phyloP scores from a whole-genome alignment of 2,797 vertebrate genomes.

The Hippopotamyrus pictus region DNA sequence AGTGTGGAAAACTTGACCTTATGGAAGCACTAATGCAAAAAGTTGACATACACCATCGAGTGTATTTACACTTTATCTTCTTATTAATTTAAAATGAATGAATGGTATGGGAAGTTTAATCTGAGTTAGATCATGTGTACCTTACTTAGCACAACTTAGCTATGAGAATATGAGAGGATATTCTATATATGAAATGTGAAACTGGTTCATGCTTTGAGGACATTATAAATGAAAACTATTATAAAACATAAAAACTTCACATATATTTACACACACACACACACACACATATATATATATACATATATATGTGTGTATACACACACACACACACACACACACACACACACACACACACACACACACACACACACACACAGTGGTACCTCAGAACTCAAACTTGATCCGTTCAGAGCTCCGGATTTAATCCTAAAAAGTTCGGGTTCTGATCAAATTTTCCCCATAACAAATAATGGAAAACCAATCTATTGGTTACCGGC shows the following conservation, averaged over 20 bases:
- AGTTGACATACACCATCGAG: background rate
- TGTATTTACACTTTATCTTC: background rate
- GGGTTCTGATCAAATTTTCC: too few relatives aligned
- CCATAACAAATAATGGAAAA: too few relatives aligned
- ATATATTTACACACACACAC: background rate
- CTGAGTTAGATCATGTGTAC: background rate
- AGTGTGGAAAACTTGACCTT: background rate
- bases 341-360: too few relatives aligned
- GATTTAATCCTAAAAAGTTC: too few relatives aligned
- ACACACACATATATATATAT: background rate
- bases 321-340: too few relatives aligned
- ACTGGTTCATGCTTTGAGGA: background rate
- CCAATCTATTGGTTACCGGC: too few relatives aligned
- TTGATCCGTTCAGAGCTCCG: too few relatives aligned
- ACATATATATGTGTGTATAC: too few relatives aligned
- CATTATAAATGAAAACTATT: background rate
- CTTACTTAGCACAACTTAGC: background rate
- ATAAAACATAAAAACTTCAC: background rate
- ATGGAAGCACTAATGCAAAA: background rate
- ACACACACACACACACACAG: too few relatives aligned
- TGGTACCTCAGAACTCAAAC: too few relatives aligned
- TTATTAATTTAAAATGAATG: background rate
- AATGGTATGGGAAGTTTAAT: background rate
- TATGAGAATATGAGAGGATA: background rate
- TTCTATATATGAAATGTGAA: background rate